Conservation (phyloP, 2,113 vertebrate species). For the Podilymbus podiceps region DNA sequence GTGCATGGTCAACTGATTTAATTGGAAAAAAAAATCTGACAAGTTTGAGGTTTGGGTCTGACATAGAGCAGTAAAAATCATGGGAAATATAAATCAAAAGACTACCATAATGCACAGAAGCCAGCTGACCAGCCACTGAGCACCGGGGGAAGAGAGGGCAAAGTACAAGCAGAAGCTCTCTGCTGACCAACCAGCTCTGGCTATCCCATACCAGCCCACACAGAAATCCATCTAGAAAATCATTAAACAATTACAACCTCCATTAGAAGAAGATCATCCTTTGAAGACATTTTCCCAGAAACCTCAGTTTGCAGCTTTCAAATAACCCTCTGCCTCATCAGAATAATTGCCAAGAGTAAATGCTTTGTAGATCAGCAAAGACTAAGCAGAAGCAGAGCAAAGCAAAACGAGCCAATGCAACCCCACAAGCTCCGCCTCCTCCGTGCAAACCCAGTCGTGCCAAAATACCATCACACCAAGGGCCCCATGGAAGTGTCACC, state of each 20-base stretch:
- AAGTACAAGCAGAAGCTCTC: background rate
- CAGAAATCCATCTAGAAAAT: slow-evolving; percentile 18
- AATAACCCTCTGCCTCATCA: background rate
- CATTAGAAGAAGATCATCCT: background rate
- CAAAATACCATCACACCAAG: background rate
- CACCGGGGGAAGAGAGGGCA: too few relatives aligned
- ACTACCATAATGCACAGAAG: background rate
- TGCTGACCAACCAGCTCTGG: background rate
- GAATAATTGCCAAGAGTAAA: background rate
- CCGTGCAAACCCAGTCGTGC: too few relatives aligned
- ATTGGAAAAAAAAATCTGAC: background rate
- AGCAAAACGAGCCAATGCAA: background rate
- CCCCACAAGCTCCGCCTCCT: background rate
- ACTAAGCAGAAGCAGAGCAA: background rate
- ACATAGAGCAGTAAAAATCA: background rate
- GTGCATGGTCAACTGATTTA: background rate
- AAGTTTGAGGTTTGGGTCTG: background rate
- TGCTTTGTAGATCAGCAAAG: background rate
- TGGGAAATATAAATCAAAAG: background rate
- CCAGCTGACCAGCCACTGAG: background rate
- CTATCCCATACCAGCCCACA: background rate
- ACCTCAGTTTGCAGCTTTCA: background rate
- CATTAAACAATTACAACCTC: slow-evolving; percentile 54
- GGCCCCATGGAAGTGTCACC: background rate
- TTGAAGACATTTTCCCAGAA: slow-evolving; percentile 42